Evolutionary conservation across 2,888 invertebrate species (phyloP).

Genomic region (Entomobrya proxima): DNA sequence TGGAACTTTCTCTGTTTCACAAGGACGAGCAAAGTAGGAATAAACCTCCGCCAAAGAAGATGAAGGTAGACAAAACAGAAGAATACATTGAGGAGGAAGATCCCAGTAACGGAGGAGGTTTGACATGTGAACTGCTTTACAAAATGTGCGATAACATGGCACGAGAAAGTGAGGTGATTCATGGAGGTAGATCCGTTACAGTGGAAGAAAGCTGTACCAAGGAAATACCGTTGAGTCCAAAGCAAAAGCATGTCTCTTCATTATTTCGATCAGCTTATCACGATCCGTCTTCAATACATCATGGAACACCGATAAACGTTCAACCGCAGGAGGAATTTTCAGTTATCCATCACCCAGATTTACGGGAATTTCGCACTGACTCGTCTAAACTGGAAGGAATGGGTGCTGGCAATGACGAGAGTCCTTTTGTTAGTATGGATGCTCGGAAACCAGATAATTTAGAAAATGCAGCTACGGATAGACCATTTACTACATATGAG

Average conservation of each 20-base stretch:
- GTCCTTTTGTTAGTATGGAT: no score
- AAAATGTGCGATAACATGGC: conserved; percentile 20
- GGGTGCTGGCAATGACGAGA: neutral
- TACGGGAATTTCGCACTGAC: neutral
- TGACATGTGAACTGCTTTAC: neutral
- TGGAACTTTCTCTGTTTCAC: neutral
- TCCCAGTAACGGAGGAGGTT: no score
- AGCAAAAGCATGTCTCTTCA: neutral
- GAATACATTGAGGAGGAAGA: neutral
- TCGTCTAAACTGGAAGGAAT: neutral
- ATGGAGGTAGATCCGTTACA: no score
- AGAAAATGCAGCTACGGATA: no score
- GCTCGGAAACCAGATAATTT: no score
- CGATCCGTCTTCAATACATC: neutral
- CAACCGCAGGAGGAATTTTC: neutral
- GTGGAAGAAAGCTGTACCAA: no score
- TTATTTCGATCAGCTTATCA: neutral
- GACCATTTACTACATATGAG: no score
- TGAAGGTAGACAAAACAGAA: neutral
- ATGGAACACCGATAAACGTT: neutral
- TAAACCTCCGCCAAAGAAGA: neutral
- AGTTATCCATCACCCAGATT: neutral
- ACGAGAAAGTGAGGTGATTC: neutral
- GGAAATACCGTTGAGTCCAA: no score
- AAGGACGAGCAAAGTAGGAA: neutral